Conservation (phyloP, 2,888 invertebrate species). For the Hemistola chrysoprasaria region DNA sequence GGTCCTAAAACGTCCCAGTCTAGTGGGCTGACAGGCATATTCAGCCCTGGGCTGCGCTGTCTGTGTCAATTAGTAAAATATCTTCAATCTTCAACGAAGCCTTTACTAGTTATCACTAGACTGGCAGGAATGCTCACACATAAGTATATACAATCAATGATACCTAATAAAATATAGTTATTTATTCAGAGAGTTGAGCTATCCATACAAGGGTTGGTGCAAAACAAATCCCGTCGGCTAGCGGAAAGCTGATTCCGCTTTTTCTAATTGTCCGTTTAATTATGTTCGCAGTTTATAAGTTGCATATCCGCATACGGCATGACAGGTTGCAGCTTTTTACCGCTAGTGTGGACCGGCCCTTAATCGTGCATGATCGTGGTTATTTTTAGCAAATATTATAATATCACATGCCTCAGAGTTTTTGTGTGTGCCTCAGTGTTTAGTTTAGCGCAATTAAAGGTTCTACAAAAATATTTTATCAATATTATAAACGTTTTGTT, state of each 20-base stretch:
- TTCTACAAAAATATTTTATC: too few relatives aligned
- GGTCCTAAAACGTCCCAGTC: too few relatives aligned
- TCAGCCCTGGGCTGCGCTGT: too few relatives aligned
- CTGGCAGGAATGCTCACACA: neutral
- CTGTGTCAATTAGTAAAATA: too few relatives aligned
- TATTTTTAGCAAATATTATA: too few relatives aligned
- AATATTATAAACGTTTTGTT: too few relatives aligned
- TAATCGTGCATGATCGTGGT: constrained; percentile 17
- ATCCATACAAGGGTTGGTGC: constrained; percentile 13
- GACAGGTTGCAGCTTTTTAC: constrained; percentile 11
- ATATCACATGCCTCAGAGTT: too few relatives aligned
- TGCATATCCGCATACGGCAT: constrained; percentile 14
- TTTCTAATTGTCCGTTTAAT: constrained; percentile 31
- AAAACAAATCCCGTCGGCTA: constrained; percentile 19
- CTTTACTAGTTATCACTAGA: neutral
- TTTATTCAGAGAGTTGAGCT: constrained; percentile 11
- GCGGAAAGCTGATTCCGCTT: constrained; percentile 24
- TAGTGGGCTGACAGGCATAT: too few relatives aligned
- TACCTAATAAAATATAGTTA: constrained; percentile 7
- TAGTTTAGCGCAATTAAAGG: too few relatives aligned
- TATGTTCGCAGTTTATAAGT: constrained; percentile 21
- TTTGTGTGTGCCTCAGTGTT: too few relatives aligned
- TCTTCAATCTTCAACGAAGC: too few relatives aligned
- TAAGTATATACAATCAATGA: constrained; percentile 11
- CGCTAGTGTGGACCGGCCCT: constrained; percentile 3